These are phyloP conservation scores for Drosophila greeni DNA, from an alignment of 2,888 invertebrate genomes.

Conservation along the genomic window DNA sequence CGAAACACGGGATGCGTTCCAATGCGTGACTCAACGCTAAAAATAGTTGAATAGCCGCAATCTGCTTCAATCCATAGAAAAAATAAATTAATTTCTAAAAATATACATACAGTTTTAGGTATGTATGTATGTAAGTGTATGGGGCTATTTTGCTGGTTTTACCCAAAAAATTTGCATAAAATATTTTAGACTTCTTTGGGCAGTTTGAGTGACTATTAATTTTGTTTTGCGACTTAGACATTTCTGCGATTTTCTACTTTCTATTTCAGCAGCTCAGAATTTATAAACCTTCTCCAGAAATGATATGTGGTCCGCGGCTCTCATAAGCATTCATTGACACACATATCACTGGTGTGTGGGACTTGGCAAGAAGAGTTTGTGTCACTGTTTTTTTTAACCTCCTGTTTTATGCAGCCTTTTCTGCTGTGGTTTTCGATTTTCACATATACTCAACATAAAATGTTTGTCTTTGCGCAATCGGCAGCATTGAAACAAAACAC, in stretches of 20 bases:
- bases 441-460: constrained; percentile 65
- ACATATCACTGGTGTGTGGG: constrained; percentile 38
- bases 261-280: constrained; percentile 54
- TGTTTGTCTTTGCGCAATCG: constrained; percentile 53
- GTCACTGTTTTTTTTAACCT: constrained; percentile 4
- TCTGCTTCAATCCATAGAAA: constrained; percentile 20
- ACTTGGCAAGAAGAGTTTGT: background rate
- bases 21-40: constrained; percentile 61
- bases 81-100: constrained; percentile 35
- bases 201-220: constrained; percentile 19
- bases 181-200: constrained; percentile 40
- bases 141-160: constrained; percentile 53
- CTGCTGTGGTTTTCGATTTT: constrained; percentile 40
- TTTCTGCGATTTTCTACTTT: constrained; percentile 64
- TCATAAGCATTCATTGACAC: constrained; percentile 51
- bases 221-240: constrained; percentile 24
- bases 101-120: constrained; percentile 37
- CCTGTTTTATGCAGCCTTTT: constrained; percentile 38
- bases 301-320: constrained; percentile 11
- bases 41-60: constrained; percentile 53
- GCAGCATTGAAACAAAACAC: constrained; percentile 41
- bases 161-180: constrained; percentile 60
- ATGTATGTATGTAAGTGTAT: constrained; percentile 37
- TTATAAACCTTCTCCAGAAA: constrained; percentile 1
- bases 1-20: constrained; percentile 54